phyloP scores from a whole-genome alignment of 2,797 vertebrate species.

The Onychomys arenicola region DNA sequence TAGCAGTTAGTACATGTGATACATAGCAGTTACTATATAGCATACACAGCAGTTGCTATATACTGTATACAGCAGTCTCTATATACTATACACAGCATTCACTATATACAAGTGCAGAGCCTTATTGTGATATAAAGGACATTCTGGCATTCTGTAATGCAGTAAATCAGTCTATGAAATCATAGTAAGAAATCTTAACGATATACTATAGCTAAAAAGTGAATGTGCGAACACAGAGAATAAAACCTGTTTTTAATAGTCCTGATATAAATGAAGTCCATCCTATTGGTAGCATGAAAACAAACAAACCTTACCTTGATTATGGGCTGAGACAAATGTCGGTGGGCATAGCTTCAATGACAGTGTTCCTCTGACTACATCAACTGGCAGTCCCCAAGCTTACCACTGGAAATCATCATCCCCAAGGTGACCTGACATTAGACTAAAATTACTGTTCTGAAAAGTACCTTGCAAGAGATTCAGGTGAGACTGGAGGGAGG shows the following conservation, averaged over 20 bases:
- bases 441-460: background rate
- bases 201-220: background rate
- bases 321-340: background rate
- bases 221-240: background rate
- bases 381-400: background rate
- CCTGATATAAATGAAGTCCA: background rate
- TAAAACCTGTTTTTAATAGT: background rate
- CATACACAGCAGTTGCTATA: too few relatives aligned
- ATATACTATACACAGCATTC: too few relatives aligned
- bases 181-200: background rate
- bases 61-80: too few relatives aligned
- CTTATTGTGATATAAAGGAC: background rate
- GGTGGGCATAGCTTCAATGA: background rate
- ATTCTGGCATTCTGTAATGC: background rate
- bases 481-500: background rate
- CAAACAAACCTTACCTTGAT: rapidly evolving
- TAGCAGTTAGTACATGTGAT: too few relatives aligned
- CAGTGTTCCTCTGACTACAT: background rate
- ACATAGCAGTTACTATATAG: too few relatives aligned
- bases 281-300: rapidly evolving
- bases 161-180: background rate
- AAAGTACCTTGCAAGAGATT: background rate
- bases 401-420: background rate
- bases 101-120: background rate
- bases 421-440: background rate